These are phyloP conservation scores for Metacarcinus magister DNA, from an alignment of 2,888 invertebrate species.

Conservation along the genomic window DNA sequence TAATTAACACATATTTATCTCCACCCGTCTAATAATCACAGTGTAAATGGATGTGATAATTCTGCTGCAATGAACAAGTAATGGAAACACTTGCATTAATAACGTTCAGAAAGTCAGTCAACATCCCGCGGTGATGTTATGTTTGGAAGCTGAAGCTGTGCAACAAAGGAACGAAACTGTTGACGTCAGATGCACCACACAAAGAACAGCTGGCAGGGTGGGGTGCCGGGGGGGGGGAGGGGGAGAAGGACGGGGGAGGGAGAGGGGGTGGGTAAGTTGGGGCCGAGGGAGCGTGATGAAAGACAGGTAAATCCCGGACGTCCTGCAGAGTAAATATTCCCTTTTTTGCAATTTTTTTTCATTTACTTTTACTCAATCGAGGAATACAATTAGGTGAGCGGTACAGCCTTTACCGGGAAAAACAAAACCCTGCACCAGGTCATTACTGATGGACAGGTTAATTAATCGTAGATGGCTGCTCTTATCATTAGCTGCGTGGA, in stretches of 20 bases:
- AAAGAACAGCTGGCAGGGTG: neutral
- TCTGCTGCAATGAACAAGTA: neutral
- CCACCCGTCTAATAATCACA: neutral
- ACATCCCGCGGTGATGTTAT: neutral
- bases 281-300: neutral
- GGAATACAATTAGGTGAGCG: neutral
- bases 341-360: neutral
- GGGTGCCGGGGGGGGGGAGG: neutral
- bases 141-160: neutral
- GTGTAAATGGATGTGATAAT: no score
- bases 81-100: no score
- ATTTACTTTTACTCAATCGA: neutral
- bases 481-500: neutral
- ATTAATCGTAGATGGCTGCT: neutral
- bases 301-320: neutral
- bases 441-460: slow-evolving; percentile 29
- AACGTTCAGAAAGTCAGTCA: no score
- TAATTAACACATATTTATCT: neutral
- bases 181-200: neutral
- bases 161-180: neutral
- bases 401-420: neutral
- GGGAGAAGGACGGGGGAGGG: neutral
- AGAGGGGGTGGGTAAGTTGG: neutral
- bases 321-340: neutral
- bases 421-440: neutral